Conservation (phyloP, 1,140 invertebrate species). For the Panagrolaimus sp. region DNA sequence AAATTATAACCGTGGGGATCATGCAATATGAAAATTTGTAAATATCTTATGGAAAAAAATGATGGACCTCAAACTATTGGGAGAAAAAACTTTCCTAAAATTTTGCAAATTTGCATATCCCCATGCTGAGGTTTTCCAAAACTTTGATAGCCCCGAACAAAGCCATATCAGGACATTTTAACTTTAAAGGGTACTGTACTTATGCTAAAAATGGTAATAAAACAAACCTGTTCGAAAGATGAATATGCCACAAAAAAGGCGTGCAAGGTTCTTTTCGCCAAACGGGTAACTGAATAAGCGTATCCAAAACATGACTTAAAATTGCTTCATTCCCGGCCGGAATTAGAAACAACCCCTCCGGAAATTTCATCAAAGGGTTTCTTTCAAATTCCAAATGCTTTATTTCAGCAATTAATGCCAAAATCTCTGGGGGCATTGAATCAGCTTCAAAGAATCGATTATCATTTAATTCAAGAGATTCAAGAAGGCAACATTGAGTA, state of each 20-base stretch:
- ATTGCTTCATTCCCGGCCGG: slow-evolving; percentile 1
- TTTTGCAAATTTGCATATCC: too few species aligned
- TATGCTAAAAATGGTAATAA: background rate
- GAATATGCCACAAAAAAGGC: slow-evolving; percentile 1
- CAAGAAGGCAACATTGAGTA: slow-evolving; percentile 6
- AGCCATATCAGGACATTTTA: too few species aligned
- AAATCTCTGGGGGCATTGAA: slow-evolving; percentile 2
- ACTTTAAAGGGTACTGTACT: too few species aligned
- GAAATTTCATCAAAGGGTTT: background rate
- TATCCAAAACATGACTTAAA: background rate
- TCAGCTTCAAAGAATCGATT: background rate
- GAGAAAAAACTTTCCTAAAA: too few species aligned
- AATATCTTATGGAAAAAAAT: too few species aligned
- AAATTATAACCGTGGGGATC: too few species aligned
- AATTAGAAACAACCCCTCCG: slow-evolving; percentile 1
- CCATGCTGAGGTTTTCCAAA: too few species aligned
- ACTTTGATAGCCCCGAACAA: too few species aligned
- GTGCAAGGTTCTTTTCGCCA: slow-evolving; percentile 9
- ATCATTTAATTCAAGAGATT: background rate
- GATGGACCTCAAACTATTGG: too few species aligned
- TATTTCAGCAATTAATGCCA: background rate
- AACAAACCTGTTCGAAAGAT: background rate
- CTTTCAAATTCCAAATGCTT: slow-evolving; percentile 10
- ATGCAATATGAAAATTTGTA: too few species aligned
- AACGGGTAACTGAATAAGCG: slow-evolving; percentile 6